Conservation (phyloP, 2,113 vertebrate genomes). For the Vulpes lagopus region DNA sequence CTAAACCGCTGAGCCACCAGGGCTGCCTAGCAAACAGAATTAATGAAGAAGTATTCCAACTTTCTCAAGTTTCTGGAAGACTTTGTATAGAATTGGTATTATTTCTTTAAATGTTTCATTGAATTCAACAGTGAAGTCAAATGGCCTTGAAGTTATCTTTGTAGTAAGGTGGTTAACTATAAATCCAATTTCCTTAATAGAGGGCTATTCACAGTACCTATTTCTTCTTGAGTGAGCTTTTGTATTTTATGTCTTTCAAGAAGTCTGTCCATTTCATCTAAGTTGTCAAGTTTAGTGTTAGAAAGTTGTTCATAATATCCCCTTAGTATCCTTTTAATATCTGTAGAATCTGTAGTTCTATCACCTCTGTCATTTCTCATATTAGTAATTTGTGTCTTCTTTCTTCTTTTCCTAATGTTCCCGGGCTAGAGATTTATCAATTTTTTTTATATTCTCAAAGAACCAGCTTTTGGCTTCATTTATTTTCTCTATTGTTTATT, state of each 20-base stretch:
- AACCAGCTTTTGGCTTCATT: constrained; percentile 53
- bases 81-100: constrained; percentile 40
- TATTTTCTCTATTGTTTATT: constrained; percentile 58
- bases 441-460: constrained; percentile 51
- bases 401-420: constrained; percentile 59
- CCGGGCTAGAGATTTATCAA: constrained; percentile 43
- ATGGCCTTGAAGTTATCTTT: constrained; percentile 47
- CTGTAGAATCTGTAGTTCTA: constrained; percentile 6
- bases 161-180: background rate
- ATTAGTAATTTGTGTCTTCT: constrained; percentile 28
- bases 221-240: constrained; percentile 18
- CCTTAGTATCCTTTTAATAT: constrained; percentile 31
- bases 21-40: background rate
- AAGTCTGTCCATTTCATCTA: constrained; percentile 21
- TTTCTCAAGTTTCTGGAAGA: constrained; percentile 55
- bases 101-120: constrained; percentile 48
- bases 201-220: constrained; percentile 16
- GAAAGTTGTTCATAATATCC: constrained; percentile 37
- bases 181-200: constrained; percentile 29
- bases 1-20: no score
- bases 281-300: constrained; percentile 35
- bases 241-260: constrained; percentile 28
- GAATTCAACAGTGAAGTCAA: constrained; percentile 17
- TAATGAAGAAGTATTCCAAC: background rate
- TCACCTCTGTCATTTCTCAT: constrained; percentile 45